phyloP scores from a whole-genome alignment of 2,888 invertebrate genomes.

The Protophormia terraenovae region DNA sequence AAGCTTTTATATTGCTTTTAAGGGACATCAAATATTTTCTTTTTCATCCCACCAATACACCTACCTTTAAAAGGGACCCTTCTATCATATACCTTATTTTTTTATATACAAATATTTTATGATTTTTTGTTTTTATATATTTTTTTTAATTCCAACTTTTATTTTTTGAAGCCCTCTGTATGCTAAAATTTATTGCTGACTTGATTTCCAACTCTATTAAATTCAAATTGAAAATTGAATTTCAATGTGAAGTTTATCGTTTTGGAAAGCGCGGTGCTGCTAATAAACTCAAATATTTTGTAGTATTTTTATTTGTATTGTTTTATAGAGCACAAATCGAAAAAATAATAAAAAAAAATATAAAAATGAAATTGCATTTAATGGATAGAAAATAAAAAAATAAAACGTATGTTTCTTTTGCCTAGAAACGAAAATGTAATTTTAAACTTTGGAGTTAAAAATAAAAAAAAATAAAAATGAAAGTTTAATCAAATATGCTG shows the following conservation, averaged over 20 bases:
- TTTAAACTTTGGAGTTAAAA: slow-evolving; percentile 37
- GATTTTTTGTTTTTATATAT: slow-evolving; percentile 15
- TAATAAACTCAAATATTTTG: slow-evolving; percentile 46
- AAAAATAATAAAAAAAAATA: not conserved
- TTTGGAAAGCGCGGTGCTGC: slow-evolving; percentile 36
- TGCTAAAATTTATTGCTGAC: slow-evolving; percentile 57
- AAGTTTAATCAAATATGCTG: slow-evolving; percentile 64
- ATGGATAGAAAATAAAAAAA: not conserved
- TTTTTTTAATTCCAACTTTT: not conserved
- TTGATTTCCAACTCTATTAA: slow-evolving; percentile 66
- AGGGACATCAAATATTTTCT: not conserved
- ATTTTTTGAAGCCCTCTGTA: slow-evolving; percentile 16
- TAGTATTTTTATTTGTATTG: slow-evolving; percentile 45
- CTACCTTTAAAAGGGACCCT: not conserved
- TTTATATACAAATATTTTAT: not conserved
- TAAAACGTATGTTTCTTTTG: slow-evolving; percentile 16
- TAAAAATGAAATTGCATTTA: slow-evolving; percentile 52
- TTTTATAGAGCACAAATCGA: slow-evolving; percentile 18
- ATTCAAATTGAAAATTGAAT: slow-evolving; percentile 66
- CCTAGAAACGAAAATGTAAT: slow-evolving; percentile 61
- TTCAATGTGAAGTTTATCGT: slow-evolving; percentile 57
- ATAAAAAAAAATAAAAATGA: slow-evolving; percentile 32
- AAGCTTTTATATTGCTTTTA: too few species aligned
- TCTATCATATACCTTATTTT: not conserved
- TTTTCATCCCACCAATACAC: not conserved